phyloP scores from a whole-genome alignment of 2,888 invertebrate species.

The Cryptocephalus moraei region DNA sequence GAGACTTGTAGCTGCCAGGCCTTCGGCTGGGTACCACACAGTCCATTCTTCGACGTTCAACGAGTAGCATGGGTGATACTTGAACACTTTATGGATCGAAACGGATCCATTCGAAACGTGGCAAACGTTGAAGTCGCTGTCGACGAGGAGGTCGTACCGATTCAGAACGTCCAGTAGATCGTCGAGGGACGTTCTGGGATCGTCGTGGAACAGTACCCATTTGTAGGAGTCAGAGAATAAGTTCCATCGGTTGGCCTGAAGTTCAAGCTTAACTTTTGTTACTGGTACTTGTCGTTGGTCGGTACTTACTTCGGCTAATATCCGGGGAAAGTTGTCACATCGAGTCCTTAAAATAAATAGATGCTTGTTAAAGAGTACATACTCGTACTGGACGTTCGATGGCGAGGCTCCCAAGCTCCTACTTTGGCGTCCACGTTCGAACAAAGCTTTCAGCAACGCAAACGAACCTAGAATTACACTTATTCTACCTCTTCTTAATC shows the following conservation, averaged over 20 bases:
- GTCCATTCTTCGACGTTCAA: conserved; percentile 23
- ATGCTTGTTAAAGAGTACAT: too few relatives aligned
- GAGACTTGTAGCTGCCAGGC: conserved; percentile 11
- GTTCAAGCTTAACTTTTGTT: too few relatives aligned
- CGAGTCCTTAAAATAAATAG: too few relatives aligned
- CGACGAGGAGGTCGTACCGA: conserved; percentile 31
- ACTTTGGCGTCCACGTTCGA: not conserved
- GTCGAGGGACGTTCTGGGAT: conserved; percentile 5
- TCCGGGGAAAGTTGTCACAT: too few relatives aligned
- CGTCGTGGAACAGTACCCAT: conserved; percentile 36
- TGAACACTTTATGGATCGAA: conserved; percentile 21
- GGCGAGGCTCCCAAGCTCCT: too few relatives aligned
- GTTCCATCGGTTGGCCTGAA: conserved; percentile 38
- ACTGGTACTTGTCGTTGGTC: too few relatives aligned
- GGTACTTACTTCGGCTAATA: not conserved
- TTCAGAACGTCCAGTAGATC: conserved; percentile 4
- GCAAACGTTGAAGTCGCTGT: conserved; percentile 44
- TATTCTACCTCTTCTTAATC: not conserved
- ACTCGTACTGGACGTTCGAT: too few relatives aligned
- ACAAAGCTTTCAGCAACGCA: too few relatives aligned
- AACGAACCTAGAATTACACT: not conserved
- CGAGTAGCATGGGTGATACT: conserved; percentile 11
- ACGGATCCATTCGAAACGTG: conserved; percentile 27
- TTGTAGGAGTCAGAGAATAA: conserved; percentile 44
- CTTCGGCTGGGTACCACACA: conserved; percentile 17